These are phyloP conservation scores for Leptobrachium ailaonicum DNA, from an alignment of 2,113 vertebrate species.

Conservation along the genomic window DNA sequence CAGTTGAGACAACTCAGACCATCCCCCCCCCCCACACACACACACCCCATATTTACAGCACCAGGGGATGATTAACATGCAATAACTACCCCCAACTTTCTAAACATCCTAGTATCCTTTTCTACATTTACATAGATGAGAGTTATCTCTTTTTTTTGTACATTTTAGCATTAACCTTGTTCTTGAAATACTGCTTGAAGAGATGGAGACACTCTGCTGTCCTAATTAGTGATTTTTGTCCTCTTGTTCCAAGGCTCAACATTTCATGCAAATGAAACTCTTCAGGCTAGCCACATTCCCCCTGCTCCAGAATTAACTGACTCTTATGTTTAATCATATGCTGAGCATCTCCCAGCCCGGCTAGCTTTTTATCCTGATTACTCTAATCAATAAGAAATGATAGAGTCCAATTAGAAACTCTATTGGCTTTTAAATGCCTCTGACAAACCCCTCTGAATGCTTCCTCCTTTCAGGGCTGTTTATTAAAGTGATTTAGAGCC, in stretches of 20 bases:
- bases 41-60: no score
- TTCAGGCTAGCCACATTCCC: slow-evolving; percentile 81
- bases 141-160: slow-evolving; percentile 28
- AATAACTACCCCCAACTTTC: no score
- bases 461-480: slow-evolving; percentile 72
- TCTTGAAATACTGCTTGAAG: slow-evolving; percentile 80
- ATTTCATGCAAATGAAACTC: slow-evolving; percentile 91
- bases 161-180: slow-evolving; percentile 60
- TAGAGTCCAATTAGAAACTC: slow-evolving; percentile 82
- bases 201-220: slow-evolving; percentile 79
- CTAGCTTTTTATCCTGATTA: slow-evolving; percentile 87
- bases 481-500: slow-evolving; percentile 74
- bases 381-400: slow-evolving; percentile 87
- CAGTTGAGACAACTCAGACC: no score
- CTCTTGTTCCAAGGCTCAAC: slow-evolving; percentile 84
- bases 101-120: slow-evolving; percentile 45
- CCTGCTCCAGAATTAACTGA: slow-evolving; percentile 83
- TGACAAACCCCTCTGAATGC: slow-evolving; percentile 73
- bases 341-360: slow-evolving; percentile 78
- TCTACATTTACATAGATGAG: slow-evolving; percentile 68
- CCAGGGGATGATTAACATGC: no score
- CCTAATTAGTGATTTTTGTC: slow-evolving; percentile 98
- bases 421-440: slow-evolving; percentile 81
- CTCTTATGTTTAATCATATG: slow-evolving; percentile 89
- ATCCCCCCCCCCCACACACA: no score